phyloP scores from a whole-genome alignment of 2,113 vertebrate species.

The Cyanistes caeruleus region DNA sequence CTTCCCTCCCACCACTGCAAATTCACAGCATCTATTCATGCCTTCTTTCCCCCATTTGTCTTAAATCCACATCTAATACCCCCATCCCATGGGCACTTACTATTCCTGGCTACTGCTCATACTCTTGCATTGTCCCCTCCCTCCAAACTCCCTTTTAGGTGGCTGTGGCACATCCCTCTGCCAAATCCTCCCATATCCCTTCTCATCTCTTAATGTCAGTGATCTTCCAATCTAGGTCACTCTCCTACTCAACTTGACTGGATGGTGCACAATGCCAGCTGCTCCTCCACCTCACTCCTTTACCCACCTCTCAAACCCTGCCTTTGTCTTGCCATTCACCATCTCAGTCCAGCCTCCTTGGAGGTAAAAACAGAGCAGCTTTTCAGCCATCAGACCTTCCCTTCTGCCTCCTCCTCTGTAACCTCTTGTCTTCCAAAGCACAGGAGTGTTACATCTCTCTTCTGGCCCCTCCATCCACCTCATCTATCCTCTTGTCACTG shows the following conservation, averaged over 20 bases:
- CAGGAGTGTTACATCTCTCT: not conserved
- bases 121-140: not conserved
- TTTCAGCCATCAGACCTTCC: not conserved
- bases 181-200: not conserved
- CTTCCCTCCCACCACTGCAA: not conserved
- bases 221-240: not conserved
- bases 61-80: not conserved
- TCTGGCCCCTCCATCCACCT: not conserved
- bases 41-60: not conserved
- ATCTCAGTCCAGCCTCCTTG: not conserved
- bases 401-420: not conserved
- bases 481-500: not conserved
- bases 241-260: not conserved
- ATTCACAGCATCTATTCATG: not conserved
- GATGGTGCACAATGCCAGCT: not conserved
- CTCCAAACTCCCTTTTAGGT: not conserved
- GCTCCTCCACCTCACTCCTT: not conserved
- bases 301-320: not conserved
- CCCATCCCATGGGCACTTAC: accelerated
- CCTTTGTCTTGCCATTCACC: not conserved
- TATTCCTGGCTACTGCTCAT: not conserved
- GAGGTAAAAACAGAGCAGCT: not conserved
- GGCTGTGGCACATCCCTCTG: not conserved
- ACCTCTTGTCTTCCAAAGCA: not conserved
- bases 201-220: not conserved